Base-by-base conservation (phyloP, 2,888 invertebrate species). In the Branchellion lobata region DNA sequence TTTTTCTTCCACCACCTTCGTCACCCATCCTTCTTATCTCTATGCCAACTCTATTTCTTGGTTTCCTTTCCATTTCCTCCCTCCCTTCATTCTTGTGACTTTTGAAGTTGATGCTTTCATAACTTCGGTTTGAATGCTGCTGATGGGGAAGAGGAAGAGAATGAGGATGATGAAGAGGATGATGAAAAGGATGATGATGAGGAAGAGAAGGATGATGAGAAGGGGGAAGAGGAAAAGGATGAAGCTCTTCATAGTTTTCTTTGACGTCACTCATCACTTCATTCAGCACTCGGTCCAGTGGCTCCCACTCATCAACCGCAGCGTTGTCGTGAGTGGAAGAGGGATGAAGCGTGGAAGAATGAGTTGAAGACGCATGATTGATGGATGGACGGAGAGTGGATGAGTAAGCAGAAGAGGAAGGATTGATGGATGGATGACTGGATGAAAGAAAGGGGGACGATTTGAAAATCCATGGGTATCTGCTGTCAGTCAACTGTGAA, bases 191-290 rank as follows among this genome's bases (percentile, higher is more conserved):
- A n/a, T n/a, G n/a, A n/a, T n/a, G n/a, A n/a, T n/a, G n/a, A n/a
- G n/a, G n/a, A n/a, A 47, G 8, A 47, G 47, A 47, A 14, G 47
- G 47, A 47, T 47, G 47, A 47, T 47, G 8, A 18, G 11, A 14
- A 18, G 47, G 18, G 11, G 47, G 47, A 47, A 47, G 61, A 57
- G 8, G 61, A 57, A 18, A 14, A 40, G 5, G 40, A 40, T 40
- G 5, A 40, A 14, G 5, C 8, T 8, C 61, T 14, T 57, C 61
- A 57, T 57, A 3, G 5, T 57, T n/a, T 5, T 57, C 61, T 57
- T n/a, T 57, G 11, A 57, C 61, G 5, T 57, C 61, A 57, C 61
- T 57, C 61, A 57, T 57, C n/a, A 57, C 24, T n/a, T 57, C 61
- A 57, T 57, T 24, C 61, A 57, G 24, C 21, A 57, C 61, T 24